Evolutionary conservation across 2,797 vertebrate genomes (phyloP).

Genomic region (Prunella strophiata): DNA sequence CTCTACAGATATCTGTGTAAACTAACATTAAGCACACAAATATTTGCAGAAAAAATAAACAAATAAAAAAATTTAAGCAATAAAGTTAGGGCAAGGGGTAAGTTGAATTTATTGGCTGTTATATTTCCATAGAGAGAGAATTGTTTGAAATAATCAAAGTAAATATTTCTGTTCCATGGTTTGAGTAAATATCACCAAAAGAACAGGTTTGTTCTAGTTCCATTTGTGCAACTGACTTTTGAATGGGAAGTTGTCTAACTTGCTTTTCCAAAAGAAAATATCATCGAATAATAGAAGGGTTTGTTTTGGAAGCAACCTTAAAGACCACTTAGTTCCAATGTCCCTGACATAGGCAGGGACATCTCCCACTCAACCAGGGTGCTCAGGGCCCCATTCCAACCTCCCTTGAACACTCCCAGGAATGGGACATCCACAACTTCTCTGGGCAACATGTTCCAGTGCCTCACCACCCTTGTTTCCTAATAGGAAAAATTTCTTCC

Average conservation of each 20-base stretch:
- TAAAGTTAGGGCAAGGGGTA: not conserved
- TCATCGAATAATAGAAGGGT: not conserved
- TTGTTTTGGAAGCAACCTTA: not conserved
- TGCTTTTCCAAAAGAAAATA: not conserved
- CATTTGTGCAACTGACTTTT: not conserved
- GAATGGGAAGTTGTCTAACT: not conserved
- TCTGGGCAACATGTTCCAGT: not conserved
- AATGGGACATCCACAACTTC: not conserved
- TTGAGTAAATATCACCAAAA: not conserved
- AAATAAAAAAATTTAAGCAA: not conserved
- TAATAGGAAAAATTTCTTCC: not conserved
- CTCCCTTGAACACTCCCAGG: not conserved
- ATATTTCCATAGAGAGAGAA: not conserved
- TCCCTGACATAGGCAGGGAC: not conserved
- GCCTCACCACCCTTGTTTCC: not conserved
- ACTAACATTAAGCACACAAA: not conserved
- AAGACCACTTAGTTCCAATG: not conserved
- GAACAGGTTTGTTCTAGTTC: not conserved
- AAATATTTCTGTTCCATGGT: not conserved
- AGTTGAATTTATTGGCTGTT: not conserved
- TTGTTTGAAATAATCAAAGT: not conserved
- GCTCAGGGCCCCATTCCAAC: not conserved
- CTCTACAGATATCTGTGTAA: not conserved
- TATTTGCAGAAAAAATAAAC: slow-evolving; percentile 4
- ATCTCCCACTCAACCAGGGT: not conserved